Percentiles rank a stretch among this genome's conserved stretches.
phyloP scores from a whole-genome alignment of 2,113 vertebrate genomes.

The Mustelus asterias region DNA sequence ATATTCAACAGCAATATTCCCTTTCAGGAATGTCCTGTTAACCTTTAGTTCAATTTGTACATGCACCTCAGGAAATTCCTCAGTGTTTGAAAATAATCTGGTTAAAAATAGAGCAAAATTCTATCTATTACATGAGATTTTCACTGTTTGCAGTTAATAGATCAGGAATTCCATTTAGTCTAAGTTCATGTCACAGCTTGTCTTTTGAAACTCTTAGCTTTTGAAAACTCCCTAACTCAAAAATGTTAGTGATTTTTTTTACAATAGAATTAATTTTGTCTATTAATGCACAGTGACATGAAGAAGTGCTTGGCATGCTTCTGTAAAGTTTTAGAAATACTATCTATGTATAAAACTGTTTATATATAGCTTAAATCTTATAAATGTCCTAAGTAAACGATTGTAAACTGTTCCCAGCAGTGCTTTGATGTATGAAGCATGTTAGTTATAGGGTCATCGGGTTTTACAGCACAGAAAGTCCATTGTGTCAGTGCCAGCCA shows the following conservation, averaged over 20 bases:
- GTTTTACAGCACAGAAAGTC: no score
- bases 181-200: background rate
- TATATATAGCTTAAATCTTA: background rate
- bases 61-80: background rate
- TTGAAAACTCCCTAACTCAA: background rate
- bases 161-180: background rate
- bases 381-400: background rate
- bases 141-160: background rate
- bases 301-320: background rate
- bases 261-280: background rate
- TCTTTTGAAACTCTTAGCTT: background rate
- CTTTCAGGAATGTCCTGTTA: background rate
- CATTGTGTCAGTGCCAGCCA: no score
- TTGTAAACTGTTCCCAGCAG: background rate
- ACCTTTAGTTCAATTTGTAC: background rate
- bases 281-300: background rate
- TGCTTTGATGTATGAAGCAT: background rate
- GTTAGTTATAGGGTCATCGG: background rate
- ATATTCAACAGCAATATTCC: background rate
- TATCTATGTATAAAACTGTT: background rate
- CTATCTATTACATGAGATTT: background rate
- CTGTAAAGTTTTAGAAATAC: background rate
- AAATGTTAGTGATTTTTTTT: background rate
- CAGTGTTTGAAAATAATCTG: background rate
- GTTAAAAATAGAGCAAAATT: background rate